These are phyloP conservation scores for Tangara arthus DNA, from an alignment of 2,797 vertebrate genomes.

Conservation along the genomic window DNA sequence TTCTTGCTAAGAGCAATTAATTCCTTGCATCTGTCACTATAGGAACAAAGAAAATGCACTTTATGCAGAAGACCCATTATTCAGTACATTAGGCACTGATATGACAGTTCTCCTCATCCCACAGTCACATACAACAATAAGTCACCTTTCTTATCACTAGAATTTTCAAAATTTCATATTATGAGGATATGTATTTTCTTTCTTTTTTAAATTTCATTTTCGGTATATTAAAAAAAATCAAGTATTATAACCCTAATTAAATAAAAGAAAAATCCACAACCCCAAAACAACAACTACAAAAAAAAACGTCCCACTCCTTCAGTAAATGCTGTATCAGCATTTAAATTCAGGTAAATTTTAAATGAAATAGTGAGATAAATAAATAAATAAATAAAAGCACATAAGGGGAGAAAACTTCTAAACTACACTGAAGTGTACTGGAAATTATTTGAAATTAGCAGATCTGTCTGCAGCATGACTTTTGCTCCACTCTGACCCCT, in stretches of 20 bases:
- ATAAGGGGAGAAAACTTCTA: neutral
- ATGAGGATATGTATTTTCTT: neutral
- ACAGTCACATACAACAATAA: conserved; percentile 24
- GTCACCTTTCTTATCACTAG: neutral
- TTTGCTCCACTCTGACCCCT: neutral
- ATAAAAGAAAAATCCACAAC: neutral
- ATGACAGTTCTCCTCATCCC: conserved; percentile 40
- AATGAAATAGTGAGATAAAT: neutral
- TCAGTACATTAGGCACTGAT: conserved; percentile 54
- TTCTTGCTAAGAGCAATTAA: conserved; percentile 70
- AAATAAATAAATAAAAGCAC: neutral
- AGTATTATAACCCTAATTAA: neutral
- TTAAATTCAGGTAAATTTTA: neutral
- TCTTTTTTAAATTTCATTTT: neutral
- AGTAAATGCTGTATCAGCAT: neutral
- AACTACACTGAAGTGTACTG: accelerated
- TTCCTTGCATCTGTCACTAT: conserved; percentile 68
- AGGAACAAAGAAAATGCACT: conserved; percentile 62
- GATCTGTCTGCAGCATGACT: neutral
- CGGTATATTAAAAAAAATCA: neutral
- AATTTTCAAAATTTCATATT: neutral
- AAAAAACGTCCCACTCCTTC: neutral
- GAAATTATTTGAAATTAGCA: neutral
- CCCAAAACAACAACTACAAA: neutral
- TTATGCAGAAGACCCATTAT: conserved; percentile 51